Evolutionary conservation across 92 coral and sea anemone species (phyloP).

Genomic region (Chrysogorgia sp.): DNA sequence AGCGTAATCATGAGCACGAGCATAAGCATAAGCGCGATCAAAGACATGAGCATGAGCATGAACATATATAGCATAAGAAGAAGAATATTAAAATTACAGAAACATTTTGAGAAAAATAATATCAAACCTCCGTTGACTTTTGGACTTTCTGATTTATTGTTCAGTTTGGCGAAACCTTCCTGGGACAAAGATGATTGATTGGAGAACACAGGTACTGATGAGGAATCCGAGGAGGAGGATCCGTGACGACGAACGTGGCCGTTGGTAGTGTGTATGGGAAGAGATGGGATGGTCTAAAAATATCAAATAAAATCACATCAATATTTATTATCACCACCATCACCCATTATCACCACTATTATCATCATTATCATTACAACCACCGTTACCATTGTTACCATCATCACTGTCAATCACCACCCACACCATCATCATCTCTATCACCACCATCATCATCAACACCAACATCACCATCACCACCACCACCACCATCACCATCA

Average conservation of each 20-base stretch:
- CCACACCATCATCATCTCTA: background rate
- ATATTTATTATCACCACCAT: background rate
- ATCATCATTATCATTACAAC: background rate
- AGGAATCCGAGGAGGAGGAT: slow-evolving; percentile 5
- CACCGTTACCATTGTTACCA: background rate
- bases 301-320: background rate
- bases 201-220: slow-evolving; percentile 1
- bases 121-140: background rate
- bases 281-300: background rate
- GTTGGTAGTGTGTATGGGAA: background rate
- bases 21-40: too few relatives aligned
- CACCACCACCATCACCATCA: too few relatives aligned
- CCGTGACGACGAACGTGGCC: slow-evolving; percentile 20
- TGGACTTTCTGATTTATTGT: background rate
- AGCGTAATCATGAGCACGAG: too few relatives aligned
- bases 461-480: too few relatives aligned
- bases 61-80: too few relatives aligned
- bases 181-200: slow-evolving; percentile 20
- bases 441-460: too few relatives aligned
- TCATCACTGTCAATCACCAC: background rate
- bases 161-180: background rate
- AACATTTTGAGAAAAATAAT: background rate
- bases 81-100: too few relatives aligned
- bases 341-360: background rate
- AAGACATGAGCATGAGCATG: too few relatives aligned